Evolutionary conservation across 2,888 invertebrate genomes (phyloP).

Genomic region (Coleophora deauratella): DNA sequence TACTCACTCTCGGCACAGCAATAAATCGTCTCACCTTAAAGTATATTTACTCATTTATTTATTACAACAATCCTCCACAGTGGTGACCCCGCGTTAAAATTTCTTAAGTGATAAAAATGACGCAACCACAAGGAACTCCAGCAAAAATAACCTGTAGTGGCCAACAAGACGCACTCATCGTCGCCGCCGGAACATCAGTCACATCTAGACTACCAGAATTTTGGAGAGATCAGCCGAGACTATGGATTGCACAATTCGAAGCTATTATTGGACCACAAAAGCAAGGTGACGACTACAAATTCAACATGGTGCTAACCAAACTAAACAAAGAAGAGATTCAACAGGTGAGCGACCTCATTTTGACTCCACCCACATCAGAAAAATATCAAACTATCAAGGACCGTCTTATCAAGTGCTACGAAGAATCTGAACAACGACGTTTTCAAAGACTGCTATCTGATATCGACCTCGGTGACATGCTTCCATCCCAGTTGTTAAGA

Average conservation of each 20-base stretch:
- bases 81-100: too few species aligned
- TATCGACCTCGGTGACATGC: background rate
- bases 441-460: background rate
- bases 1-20: too few species aligned
- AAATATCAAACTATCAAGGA: background rate
- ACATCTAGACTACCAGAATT: conserved; percentile 18
- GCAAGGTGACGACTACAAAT: background rate
- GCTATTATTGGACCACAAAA: background rate
- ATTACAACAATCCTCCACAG: too few species aligned
- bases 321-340: background rate
- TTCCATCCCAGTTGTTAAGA: background rate
- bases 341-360: background rate
- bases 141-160: too few species aligned
- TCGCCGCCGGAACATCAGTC: too few species aligned
- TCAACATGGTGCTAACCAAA: background rate
- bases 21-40: too few species aligned
- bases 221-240: conserved; percentile 19
- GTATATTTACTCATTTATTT: too few species aligned
- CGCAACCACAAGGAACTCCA: too few species aligned
- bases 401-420: background rate
- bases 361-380: background rate
- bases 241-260: background rate
- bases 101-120: too few species aligned
- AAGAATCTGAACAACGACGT: background rate
- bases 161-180: too few species aligned